Conservation (phyloP, 2,888 invertebrate genomes). For the Philereme vetulata region DNA sequence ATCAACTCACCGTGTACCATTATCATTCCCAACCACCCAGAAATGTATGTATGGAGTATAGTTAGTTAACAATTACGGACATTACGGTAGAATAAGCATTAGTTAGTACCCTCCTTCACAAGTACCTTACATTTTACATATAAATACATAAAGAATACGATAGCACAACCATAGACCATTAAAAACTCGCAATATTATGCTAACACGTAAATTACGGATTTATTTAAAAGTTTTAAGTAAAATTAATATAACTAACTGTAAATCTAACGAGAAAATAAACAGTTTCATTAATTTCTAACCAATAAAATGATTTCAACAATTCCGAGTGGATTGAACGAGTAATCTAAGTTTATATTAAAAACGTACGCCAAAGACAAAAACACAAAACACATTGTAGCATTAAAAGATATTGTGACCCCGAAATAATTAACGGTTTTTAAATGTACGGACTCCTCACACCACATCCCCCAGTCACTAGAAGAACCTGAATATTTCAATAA, state of each 20-base stretch:
- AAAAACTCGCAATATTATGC: conserved; percentile 72
- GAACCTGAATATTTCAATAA: conserved; percentile 53
- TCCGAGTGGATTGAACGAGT: conserved; percentile 11
- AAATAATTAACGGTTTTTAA: conserved; percentile 18
- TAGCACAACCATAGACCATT: conserved; percentile 80
- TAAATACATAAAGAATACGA: conserved; percentile 47
- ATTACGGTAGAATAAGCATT: conserved; percentile 49
- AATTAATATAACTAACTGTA: conserved; percentile 70
- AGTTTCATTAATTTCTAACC: conserved; percentile 39
- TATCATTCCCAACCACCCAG: conserved; percentile 48
- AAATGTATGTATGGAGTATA: conserved; percentile 37
- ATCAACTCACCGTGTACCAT: conserved; percentile 10
- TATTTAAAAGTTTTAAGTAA: conserved; percentile 75
- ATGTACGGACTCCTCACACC: conserved; percentile 62
- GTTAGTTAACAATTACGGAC: conserved; percentile 53
- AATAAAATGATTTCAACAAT: conserved; percentile 25
- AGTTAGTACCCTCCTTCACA: conserved; percentile 71
- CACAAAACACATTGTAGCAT: conserved; percentile 21
- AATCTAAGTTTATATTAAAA: conserved; percentile 11
- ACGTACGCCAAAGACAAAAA: conserved; percentile 17
- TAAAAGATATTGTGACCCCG: conserved; percentile 34
- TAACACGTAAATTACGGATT: conserved; percentile 75
- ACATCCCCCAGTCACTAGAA: conserved; percentile 72
- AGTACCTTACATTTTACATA: conserved; percentile 31
- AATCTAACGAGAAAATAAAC: conserved; percentile 60